These are phyloP conservation scores for Mesochorus sp. DNA, from an alignment of 2,888 invertebrate species.

Conservation along the genomic window DNA sequence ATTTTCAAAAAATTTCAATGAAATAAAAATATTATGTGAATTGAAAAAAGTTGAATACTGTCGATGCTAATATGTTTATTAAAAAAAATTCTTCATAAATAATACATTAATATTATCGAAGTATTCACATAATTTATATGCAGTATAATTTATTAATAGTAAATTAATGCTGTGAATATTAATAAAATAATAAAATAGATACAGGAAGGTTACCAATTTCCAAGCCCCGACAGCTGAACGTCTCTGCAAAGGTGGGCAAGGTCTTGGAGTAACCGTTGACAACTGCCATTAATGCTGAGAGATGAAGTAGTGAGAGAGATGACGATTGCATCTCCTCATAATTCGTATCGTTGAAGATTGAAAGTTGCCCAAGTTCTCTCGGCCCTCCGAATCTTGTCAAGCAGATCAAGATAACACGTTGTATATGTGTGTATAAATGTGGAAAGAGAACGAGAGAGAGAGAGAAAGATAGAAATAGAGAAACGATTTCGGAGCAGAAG, in stretches of 20 bases:
- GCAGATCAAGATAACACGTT: conserved; percentile 26
- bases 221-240: neutral
- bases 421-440: neutral
- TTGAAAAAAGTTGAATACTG: too few relatives aligned
- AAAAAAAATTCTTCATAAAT: neutral
- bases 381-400: conserved; percentile 42
- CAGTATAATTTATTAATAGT: too few relatives aligned
- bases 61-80: too few relatives aligned
- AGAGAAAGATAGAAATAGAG: too few relatives aligned
- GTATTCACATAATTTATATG: too few relatives aligned
- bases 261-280: conserved; percentile 19
- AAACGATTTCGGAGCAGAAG: conserved; percentile 25
- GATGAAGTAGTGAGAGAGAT: too few relatives aligned
- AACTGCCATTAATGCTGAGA: neutral
- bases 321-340: conserved; percentile 55
- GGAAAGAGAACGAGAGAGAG: neutral
- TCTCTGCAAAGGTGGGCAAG: neutral
- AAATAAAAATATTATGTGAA: too few relatives aligned
- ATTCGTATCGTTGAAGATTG: conserved; percentile 50
- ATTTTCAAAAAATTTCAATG: too few relatives aligned
- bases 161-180: too few relatives aligned
- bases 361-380: conserved; percentile 44
- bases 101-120: too few relatives aligned
- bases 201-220: neutral
- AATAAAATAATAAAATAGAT: neutral